Percentiles rank a stretch among this genome's conserved stretches.
Conservation (phyloP, 2,797 vertebrate species). For the Clamator glandarius region DNA sequence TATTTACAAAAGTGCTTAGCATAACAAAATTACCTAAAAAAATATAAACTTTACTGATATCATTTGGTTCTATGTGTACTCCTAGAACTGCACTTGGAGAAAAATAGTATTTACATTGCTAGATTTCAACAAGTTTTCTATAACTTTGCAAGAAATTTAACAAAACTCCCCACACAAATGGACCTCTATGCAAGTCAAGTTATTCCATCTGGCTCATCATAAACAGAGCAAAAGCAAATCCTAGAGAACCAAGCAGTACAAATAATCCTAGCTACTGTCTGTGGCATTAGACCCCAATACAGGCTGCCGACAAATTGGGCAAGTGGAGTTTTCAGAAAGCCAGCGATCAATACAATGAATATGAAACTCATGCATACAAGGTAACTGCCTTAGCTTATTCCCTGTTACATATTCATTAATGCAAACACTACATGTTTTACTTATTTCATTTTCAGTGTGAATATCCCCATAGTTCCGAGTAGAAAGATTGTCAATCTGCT, state of each 20-base stretch:
- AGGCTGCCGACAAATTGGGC: constrained; percentile 93
- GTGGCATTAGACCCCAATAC: constrained; percentile 79
- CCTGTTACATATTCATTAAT: constrained; percentile 95
- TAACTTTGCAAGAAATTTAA: constrained; percentile 67
- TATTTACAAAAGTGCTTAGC: constrained; percentile 80
- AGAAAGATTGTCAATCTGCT: constrained; percentile 97
- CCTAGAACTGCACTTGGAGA: constrained; percentile 70
- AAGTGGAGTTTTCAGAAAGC: constrained; percentile 97
- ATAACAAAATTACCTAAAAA: constrained; percentile 77
- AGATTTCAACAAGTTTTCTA: constrained; percentile 65
- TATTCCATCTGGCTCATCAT: constrained; percentile 36
- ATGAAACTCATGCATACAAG: constrained; percentile 94
- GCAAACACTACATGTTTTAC: constrained; percentile 92
- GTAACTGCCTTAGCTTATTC: constrained; percentile 93
- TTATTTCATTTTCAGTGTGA: constrained; percentile 85
- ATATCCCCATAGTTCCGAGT: constrained; percentile 91
- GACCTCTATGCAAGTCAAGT: constrained; percentile 33
- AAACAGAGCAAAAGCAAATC: constrained; percentile 51
- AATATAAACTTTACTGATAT: constrained; percentile 79
- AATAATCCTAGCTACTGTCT: constrained; percentile 37
- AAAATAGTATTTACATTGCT: constrained; percentile 71
- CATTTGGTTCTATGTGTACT: constrained; percentile 77
- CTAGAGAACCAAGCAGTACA: constrained; percentile 7
- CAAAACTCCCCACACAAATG: constrained; percentile 61
- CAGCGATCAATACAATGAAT: constrained; percentile 97